phyloP scores from a whole-genome alignment of 1,140 invertebrate species.

The Musca vetustissima region DNA sequence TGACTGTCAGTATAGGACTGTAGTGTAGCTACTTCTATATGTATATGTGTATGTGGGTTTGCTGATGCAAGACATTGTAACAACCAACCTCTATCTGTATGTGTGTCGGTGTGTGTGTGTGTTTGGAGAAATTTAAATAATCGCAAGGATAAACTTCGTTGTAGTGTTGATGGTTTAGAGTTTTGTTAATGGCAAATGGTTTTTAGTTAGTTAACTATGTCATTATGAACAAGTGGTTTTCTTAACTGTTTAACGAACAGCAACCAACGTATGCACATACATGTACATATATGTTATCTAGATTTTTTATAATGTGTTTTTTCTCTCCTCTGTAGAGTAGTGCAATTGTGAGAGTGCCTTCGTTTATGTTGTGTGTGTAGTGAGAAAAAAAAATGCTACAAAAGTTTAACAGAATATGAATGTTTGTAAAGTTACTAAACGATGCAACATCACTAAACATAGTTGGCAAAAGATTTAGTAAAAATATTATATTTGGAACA shows the following conservation, averaged over 20 bases:
- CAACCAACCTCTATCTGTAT: background rate
- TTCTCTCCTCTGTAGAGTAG: background rate
- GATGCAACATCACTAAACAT: no score
- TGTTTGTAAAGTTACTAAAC: no score
- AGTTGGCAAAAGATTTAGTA: no score
- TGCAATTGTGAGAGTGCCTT: no score
- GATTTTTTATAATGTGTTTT: background rate
- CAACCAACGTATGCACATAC: no score
- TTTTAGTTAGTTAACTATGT: conserved; percentile 23
- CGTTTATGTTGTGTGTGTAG: no score
- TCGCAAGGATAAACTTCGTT: conserved; percentile 15
- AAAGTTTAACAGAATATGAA: no score
- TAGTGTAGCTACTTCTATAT: background rate
- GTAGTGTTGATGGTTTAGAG: conserved; percentile 17
- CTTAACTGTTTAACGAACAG: background rate
- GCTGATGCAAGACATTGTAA: no score
- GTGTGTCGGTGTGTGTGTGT: background rate
- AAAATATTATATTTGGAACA: no score
- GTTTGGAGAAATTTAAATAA: conserved; percentile 13
- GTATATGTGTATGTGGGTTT: background rate
- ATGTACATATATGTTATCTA: background rate
- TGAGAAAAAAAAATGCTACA: no score
- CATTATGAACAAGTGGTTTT: conserved; percentile 22
- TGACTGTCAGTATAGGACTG: no score
- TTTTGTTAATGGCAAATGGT: conserved; percentile 22